Conservation (phyloP, 1,140 invertebrate species). For the Drosophila micromelanica region DNA sequence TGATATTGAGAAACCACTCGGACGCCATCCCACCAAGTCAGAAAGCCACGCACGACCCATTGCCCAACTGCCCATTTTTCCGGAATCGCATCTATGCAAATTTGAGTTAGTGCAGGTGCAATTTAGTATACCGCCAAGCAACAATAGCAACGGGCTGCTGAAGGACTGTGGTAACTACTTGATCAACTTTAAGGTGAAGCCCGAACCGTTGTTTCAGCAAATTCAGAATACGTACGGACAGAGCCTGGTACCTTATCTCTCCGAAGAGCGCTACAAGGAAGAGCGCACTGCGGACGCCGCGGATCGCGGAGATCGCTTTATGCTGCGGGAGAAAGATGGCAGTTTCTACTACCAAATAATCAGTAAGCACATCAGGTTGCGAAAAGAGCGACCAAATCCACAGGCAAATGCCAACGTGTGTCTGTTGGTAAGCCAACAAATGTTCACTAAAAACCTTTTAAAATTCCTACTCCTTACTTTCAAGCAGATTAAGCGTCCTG, state of each 20-base stretch:
- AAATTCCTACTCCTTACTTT: not conserved
- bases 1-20: slow-evolving; percentile 25
- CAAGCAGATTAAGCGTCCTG: not conserved
- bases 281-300: slow-evolving; percentile 34
- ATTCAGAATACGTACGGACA: too few species aligned
- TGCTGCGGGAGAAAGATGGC: slow-evolving; percentile 10
- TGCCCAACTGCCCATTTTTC: slow-evolving; percentile 41
- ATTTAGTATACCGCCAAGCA: slow-evolving; percentile 38
- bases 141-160: slow-evolving; percentile 17
- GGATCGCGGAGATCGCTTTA: slow-evolving; percentile 29
- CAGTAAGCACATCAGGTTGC: slow-evolving; percentile 37
- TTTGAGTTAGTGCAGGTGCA: slow-evolving; percentile 30
- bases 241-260: not conserved
- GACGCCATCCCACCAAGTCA: slow-evolving; percentile 40
- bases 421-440: slow-evolving; percentile 40
- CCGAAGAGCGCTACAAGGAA: slow-evolving; percentile 58
- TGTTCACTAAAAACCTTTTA: not conserved
- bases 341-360: slow-evolving; percentile 27
- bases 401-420: slow-evolving; percentile 18
- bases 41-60: slow-evolving; percentile 32
- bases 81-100: slow-evolving; percentile 3
- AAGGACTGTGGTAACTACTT: slow-evolving; percentile 48
- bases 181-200: slow-evolving; percentile 42
- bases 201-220: not conserved
- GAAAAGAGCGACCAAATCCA: slow-evolving; percentile 37